Percentiles rank a stretch among this genome's conserved stretches.
Conservation (phyloP, 2,888 invertebrate species). For the Agriopis leucophaearia region DNA sequence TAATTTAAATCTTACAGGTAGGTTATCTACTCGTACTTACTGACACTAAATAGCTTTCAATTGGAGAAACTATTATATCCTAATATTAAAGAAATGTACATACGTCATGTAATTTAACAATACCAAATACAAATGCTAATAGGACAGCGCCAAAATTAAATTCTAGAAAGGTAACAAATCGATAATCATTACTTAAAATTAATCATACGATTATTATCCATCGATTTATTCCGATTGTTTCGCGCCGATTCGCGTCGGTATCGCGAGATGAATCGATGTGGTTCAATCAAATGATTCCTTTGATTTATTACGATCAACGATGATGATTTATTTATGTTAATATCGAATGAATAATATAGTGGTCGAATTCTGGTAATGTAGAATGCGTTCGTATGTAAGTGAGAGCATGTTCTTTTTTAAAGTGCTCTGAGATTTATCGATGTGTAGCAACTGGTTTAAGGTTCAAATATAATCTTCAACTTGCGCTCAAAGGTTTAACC, state of each 20-base stretch:
- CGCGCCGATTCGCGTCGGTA: slow-evolving; percentile 65
- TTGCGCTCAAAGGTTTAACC: too few relatives aligned
- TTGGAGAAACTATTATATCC: too few relatives aligned
- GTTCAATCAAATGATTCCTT: slow-evolving; percentile 73
- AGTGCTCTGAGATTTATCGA: slow-evolving; percentile 34
- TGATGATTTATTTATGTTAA: slow-evolving; percentile 76
- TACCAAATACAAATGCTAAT: slow-evolving; percentile 20
- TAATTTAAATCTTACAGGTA: too few relatives aligned
- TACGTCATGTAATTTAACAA: slow-evolving; percentile 12
- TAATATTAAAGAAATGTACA: too few relatives aligned
- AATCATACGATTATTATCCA: slow-evolving; percentile 64
- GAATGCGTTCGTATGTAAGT: slow-evolving; percentile 32
- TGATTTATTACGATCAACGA: slow-evolving; percentile 74
- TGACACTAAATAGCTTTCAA: too few relatives aligned
- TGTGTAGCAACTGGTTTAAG: slow-evolving; percentile 5
- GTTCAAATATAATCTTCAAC: not conserved
- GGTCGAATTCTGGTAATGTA: slow-evolving; percentile 46
- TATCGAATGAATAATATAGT: slow-evolving; percentile 62
- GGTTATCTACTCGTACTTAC: too few relatives aligned
- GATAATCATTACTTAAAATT: slow-evolving; percentile 40
- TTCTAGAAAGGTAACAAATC: slow-evolving; percentile 40
- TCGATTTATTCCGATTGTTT: slow-evolving; percentile 71
- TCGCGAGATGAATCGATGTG: slow-evolving; percentile 78
- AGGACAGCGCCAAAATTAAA: slow-evolving; percentile 36
- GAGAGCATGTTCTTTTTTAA: slow-evolving; percentile 32